Evolutionary conservation across 2,113 vertebrate genomes (phyloP).

Genomic region (Rattus norvegicus): GRCr8 NC_086036.1:77240001-77240500

Average conservation of each 20-base stretch:
- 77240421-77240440: background rate
- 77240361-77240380: background rate
- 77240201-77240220: background rate
- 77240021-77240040: background rate
- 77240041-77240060: accelerated
- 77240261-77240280: no score
- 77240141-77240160: background rate
- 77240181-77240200: background rate
- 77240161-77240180: background rate
- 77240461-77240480: no score
- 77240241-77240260: background rate
- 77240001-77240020: background rate
- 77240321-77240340: accelerated
- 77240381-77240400: background rate
- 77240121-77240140: accelerated
- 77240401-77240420: accelerated
- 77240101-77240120: accelerated
- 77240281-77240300: accelerated
- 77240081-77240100: background rate
- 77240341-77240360: background rate
- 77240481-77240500: background rate
- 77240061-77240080: accelerated
- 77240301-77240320: no score
- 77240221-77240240: no score
- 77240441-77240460: no score